Evolutionary conservation across 2,113 vertebrate species (phyloP).

Genomic region (Bombycilla garrulus): DNA sequence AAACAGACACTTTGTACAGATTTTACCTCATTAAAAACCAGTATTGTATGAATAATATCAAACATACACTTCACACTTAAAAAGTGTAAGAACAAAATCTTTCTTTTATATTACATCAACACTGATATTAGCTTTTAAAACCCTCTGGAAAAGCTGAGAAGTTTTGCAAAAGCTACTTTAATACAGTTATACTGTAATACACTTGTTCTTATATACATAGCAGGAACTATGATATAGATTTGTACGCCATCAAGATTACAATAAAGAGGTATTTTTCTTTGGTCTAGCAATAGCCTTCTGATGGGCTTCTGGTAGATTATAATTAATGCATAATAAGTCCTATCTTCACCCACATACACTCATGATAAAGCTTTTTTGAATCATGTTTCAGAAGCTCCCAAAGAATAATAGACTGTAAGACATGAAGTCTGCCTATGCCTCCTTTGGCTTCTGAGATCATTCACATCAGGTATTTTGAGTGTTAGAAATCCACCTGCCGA

Average conservation of each 20-base stretch:
- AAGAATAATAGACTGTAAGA: not conserved
- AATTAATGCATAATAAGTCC: not conserved
- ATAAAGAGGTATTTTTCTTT: not conserved
- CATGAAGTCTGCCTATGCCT: not conserved
- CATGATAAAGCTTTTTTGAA: not conserved
- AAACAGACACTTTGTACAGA: not conserved
- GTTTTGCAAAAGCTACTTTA: not conserved
- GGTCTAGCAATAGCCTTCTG: not conserved
- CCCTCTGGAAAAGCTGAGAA: not conserved
- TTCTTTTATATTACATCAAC: not conserved
- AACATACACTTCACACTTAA: not conserved
- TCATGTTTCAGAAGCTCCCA: not conserved
- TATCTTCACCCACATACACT: not conserved
- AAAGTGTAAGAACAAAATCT: not conserved
- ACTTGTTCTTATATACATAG: not conserved
- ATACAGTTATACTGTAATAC: not conserved
- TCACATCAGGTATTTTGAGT: not conserved
- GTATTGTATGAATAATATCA: constrained; percentile 8
- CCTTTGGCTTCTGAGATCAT: not conserved
- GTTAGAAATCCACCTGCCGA: not conserved
- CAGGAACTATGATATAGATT: not conserved
- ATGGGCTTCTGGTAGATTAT: not conserved
- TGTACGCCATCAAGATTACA: not conserved
- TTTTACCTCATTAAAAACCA: constrained; percentile 38
- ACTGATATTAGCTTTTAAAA: not conserved